Conservation (phyloP, 2,888 invertebrate genomes). For the Dicycla oo region DNA sequence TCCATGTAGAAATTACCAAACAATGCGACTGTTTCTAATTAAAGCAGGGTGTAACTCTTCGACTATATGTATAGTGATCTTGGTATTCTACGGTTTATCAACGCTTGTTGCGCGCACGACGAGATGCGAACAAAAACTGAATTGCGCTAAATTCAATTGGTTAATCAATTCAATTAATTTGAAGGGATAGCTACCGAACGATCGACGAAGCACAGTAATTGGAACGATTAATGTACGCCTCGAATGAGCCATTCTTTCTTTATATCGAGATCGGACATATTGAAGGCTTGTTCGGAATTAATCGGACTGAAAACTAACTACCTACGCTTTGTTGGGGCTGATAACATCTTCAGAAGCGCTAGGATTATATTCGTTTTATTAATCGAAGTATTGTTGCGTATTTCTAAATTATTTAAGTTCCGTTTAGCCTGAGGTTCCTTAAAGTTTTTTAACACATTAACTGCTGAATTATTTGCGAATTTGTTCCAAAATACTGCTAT, state of each 20-base stretch:
- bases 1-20: constrained; percentile 59
- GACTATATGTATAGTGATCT: constrained; percentile 50
- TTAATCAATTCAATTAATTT: constrained; percentile 89
- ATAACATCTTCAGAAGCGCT: constrained; percentile 72
- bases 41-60: constrained; percentile 39
- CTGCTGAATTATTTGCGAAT: no score
- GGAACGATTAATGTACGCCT: constrained; percentile 83
- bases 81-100: constrained; percentile 53
- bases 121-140: constrained; percentile 78
- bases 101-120: constrained; percentile 58
- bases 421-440: no score
- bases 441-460: background rate
- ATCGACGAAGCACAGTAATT: constrained; percentile 80
- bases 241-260: constrained; percentile 80
- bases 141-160: constrained; percentile 85
- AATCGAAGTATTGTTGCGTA: constrained; percentile 19
- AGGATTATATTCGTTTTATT: constrained; percentile 52
- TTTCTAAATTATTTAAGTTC: constrained; percentile 16
- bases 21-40: constrained; percentile 57
- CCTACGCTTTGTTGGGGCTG: constrained; percentile 73
- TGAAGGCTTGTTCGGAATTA: constrained; percentile 80
- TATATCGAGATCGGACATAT: constrained; percentile 79
- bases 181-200: constrained; percentile 79
- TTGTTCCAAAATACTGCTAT: no score
- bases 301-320: constrained; percentile 71